Base-by-base conservation (phyloP, 2,888 invertebrate genomes). In the Sphecodes monilicornis region DNA sequence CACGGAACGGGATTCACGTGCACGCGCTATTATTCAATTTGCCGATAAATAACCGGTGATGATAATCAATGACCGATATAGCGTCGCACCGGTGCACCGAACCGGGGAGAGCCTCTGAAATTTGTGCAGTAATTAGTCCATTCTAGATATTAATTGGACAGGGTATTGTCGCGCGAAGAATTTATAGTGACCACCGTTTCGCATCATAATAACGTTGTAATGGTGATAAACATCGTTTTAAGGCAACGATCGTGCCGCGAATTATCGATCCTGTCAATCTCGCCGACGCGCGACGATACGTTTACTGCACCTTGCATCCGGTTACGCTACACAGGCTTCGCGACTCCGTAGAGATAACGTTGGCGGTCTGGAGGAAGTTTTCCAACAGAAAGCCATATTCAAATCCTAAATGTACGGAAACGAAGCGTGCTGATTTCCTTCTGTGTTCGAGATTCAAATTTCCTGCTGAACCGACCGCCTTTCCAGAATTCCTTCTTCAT, bases 81-180 rank as follows among this genome's bases (percentile, higher is more conserved):
- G 69, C 13, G 60, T 64, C 46, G 77, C 71, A 60, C 50, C 32
- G 66, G 66, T 57, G 80, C 80, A 70, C 36, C 78, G 80, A 68
- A 80, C 69, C 82, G 66, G 83, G 46, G 36, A 83, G 85, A 71
- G 77, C 75, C 70, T 80, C 76, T 75, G 84, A 84, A 89, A 89
- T 89, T 89, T 89, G 88, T 84, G 83, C 64, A 80, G 75, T 89
- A 89, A 89, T 86, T 89, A 89, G 86, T 79, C 80, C 80, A 77
- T 88, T 86, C 88, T 89, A 81, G 83, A 86, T 88, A 89, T 89
- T 86, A 89, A 89, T 89, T 82, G 82, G 78, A 71, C 72, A 82
- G 84, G 78, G 86, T 80, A 81, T 77, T 87, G 86, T 89, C 84
- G 32, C 71, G 29, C 76, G 78, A 83, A 86, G 86, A 89, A 89